Evolutionary conservation across 2,888 invertebrate species (phyloP), one percentile per base, ranked within the genome.

Genomic region (Synanthedon tipuliformis): DNA sequence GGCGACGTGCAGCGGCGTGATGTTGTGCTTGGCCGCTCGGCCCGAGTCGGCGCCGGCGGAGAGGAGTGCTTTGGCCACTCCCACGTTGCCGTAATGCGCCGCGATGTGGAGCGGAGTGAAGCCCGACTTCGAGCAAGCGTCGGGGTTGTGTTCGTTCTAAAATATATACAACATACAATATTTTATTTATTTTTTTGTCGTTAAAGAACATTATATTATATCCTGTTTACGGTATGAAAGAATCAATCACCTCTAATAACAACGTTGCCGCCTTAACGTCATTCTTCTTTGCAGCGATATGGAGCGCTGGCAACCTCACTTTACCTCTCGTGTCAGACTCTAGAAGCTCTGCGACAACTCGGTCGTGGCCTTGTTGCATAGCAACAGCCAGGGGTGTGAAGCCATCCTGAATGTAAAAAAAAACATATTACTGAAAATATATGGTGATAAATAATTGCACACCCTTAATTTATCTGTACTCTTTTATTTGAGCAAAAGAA

Each of bases 101-200:
- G 98, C 97, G 65, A 99, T 99, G 84, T 99, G 99, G 40, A 99
- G 90, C 0, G 99, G 98, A 0, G 99, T 99, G 82, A 99, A 99
- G 27, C 98, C 98, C 58, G 96, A 97, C 85, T 98, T 98, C 2
- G 97, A 97, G 55, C 97, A 96, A 3, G 97, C 95, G 80, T 99
- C 98, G 0, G 98, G 97, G 79, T 98, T 97, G 83, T 96, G 96
- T 75, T 98, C 97, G 81, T 96, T 97, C 90, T 94, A 82, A 0
- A 66, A 70, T 50, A 13, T 13, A 48, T 11, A 8, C 1, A 1
- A 45, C 7, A 13, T 4, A 1, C 4, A 12, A 1, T 11, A 1
- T 1, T 1, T 45, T 12, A 27, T 5, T 1, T 1, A 7, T 7
- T 27, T 7, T 27, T 27, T 5, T 7, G 7, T 5, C 27, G 7